phyloP scores from a whole-genome alignment of 2,113 vertebrate genomes.

The Chauna torquata region DNA sequence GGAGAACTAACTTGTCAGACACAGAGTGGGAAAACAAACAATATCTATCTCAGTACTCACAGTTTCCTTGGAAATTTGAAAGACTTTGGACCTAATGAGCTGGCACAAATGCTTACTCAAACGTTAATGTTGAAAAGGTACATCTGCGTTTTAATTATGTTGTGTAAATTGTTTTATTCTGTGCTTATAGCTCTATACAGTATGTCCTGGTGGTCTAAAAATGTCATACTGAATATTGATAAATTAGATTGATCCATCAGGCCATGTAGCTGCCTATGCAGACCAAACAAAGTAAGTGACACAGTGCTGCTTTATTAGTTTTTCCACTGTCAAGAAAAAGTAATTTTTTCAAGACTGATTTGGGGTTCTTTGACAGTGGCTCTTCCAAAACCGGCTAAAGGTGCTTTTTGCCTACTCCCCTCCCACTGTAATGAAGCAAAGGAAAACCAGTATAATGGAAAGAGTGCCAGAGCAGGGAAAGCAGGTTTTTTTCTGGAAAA shows the following conservation, averaged over 20 bases:
- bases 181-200: background rate
- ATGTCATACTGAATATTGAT: background rate
- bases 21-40: constrained; percentile 89
- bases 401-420: background rate
- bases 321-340: background rate
- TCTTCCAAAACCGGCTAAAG: background rate
- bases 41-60: constrained; percentile 86
- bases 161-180: constrained; percentile 7
- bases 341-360: background rate
- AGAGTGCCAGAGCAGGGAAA: background rate
- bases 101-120: constrained; percentile 80
- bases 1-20: constrained; percentile 96
- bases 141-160: background rate
- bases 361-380: background rate
- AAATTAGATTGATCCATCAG: background rate
- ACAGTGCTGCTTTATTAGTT: background rate
- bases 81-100: constrained; percentile 60
- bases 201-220: background rate
- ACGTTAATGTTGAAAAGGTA: constrained; percentile 91
- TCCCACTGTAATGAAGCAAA: background rate
- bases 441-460: background rate
- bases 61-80: constrained; percentile 79
- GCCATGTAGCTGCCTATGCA: background rate
- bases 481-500: background rate
- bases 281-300: background rate